Evolutionary conservation across 92 coral and sea anemone genomes (phyloP), one percentile per base, ranked within the genome.

Genomic region (Phymanthus crucifer): DNA sequence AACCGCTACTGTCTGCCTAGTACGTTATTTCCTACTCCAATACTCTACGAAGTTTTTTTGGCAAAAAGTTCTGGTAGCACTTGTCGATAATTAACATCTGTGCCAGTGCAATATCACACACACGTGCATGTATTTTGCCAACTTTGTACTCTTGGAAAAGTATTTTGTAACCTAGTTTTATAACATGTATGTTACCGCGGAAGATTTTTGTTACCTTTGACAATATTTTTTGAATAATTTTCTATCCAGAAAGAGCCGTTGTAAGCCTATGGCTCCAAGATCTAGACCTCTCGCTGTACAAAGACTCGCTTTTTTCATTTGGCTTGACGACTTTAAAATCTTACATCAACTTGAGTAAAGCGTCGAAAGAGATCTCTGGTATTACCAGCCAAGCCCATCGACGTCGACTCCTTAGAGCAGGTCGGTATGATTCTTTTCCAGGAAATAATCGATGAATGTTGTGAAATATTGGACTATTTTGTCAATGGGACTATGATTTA

Each of bases 231-330:
- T 19, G 24, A 54, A 9, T 54, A 8, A 7, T 54, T 54, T 54
- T 54, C 70, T 74, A 0, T 0, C 56, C 43, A 88, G 91, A 88
- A 27, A 80, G 72, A 13, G 21, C 46, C 23, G 74, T 84, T 14
- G 84, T 80, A 14, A 37, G 79, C 11, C 40, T 72, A 21, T 89
- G 92, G 92, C 93, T 89, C 3, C 34, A 79, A 35, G 83, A 81
- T 3, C 80, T 89, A 12, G 88, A 83, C 9, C 81, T 89, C 36
- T 68, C 50, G 4, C 83, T 50, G 74, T 86, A 86, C 52, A 75
- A 82, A n/a, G 85, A 86, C 17, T 79, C 43, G 56, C 64, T 89
- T 37, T 85, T 78, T 58, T 75, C 85, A 52, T 66, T 80, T 71
- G 93, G 93, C 2, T 72, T 82, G 33, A 78, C 77, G 1, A 79